Evolutionary conservation across 2,797 vertebrate genomes (phyloP), one percentile per base, ranked within the genome.

Genomic region (Oryzias sinensis): DNA sequence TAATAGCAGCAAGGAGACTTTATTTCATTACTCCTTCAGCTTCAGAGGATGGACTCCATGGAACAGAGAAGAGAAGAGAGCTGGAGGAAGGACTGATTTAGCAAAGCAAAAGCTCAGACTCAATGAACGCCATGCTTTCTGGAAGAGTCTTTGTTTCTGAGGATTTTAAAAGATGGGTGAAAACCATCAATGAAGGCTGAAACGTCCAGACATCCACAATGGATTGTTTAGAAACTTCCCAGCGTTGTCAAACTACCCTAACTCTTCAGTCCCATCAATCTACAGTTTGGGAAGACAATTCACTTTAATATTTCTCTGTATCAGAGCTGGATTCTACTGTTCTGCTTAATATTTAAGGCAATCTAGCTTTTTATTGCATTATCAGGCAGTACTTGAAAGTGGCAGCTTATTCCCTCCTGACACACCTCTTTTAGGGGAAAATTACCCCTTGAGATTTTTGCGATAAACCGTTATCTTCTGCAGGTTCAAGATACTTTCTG

Each of bases 271-370:
- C 20, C 20, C 20, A 22, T 22, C 20, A 3, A 37, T 37, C 33
- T 37, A 37, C 33, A 37, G 33, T 37, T 11, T 37, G 33, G 49
- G 41, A 47, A 44, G 17, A 56, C 25, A 24, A 65, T 62, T 66
- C 37, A 51, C 60, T 27, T 62, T 49, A 55, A 53, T 62, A 42
- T 64, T 85, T 59, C 90, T 91, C 89, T 91, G 90, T 87, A 90
- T 90, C 90, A 92, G 90, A 91, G 91, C 51, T 64, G 50, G 53
- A 67, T 62, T 62, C 53, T 22, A 47, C 48, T 43, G 48, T 70
- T 43, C 49, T 62, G 56, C 61, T 61, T 71, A 29, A 61, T 37
- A 29, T 77, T 76, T 44, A 53, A n/a, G 62, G 42, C 45, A 44
- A 56, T 60, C 62, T 24, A 46, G 43, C 44, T 59, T 72, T 57